A percentile compares a stretch with the other conserved stretches of the same genome.
These are phyloP conservation scores for Agrochola macilenta DNA, from an alignment of 2,888 invertebrate genomes.

Conservation along the genomic window DNA sequence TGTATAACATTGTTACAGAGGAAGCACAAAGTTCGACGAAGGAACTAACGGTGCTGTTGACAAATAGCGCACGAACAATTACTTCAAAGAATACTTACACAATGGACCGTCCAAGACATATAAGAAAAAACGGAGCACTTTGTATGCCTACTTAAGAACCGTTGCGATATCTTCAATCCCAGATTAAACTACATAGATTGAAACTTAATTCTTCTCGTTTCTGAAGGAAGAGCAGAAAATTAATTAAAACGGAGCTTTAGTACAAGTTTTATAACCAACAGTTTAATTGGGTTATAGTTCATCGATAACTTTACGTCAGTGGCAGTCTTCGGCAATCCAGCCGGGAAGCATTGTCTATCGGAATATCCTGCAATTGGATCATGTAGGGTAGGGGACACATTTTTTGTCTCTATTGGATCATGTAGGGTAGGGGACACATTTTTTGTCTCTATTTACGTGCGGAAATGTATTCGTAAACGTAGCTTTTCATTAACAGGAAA, in stretches of 20 bases:
- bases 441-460: not conserved
- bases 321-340: not conserved
- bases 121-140: not conserved
- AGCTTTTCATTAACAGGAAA: not conserved
- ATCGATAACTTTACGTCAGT: not conserved
- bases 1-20: not conserved
- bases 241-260: slow-evolving; percentile 1
- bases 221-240: not conserved
- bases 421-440: not conserved
- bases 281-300: not conserved
- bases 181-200: not conserved
- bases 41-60: slow-evolving; percentile 9
- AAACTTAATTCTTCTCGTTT: not conserved
- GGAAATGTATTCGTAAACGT: not conserved
- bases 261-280: not conserved
- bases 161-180: not conserved
- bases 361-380: slow-evolving; percentile 9
- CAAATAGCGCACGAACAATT: not conserved
- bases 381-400: not conserved
- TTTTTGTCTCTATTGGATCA: not conserved
- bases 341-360: not conserved
- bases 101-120: slow-evolving; percentile 1
- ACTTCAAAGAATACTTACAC: slow-evolving; percentile 10
- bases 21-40: slow-evolving; percentile 31
- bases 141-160: not conserved